Conservation (phyloP, 2,888 invertebrate species). For the Mythimna impura region DNA sequence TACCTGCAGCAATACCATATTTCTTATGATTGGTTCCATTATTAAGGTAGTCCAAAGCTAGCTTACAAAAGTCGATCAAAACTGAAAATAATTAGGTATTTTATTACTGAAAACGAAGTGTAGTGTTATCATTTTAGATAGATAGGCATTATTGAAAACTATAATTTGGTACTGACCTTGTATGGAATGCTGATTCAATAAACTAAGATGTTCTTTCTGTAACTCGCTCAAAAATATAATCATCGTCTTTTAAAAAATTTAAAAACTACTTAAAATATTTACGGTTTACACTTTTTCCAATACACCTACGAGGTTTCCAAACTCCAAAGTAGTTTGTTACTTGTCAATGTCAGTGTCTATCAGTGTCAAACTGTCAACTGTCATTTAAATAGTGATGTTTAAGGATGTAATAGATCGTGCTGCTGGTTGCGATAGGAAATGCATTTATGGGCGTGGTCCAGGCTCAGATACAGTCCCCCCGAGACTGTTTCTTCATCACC, state of each 20-base stretch:
- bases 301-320: background rate
- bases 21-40: constrained; percentile 92
- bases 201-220: constrained; percentile 83
- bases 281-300: background rate
- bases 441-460: too few relatives aligned
- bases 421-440: too few relatives aligned
- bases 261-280: background rate
- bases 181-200: constrained; percentile 80
- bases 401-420: too few relatives aligned
- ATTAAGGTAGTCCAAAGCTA: constrained; percentile 92
- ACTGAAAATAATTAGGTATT: constrained; percentile 83
- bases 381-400: background rate
- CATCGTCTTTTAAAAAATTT: constrained; percentile 72
- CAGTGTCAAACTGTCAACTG: background rate
- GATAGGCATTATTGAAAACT: background rate
- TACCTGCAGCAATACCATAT: constrained; percentile 91
- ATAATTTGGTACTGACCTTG: constrained; percentile 73
- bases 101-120: background rate
- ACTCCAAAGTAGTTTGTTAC: background rate
- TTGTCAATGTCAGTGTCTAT: background rate
- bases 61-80: constrained; percentile 93
- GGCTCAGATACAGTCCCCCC: too few relatives aligned
- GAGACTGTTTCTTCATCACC: too few relatives aligned
- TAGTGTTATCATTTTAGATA: background rate
- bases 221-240: constrained; percentile 87